Evolutionary conservation across 2,888 invertebrate species (phyloP).

Genomic region (Acheta domesticus): DNA sequence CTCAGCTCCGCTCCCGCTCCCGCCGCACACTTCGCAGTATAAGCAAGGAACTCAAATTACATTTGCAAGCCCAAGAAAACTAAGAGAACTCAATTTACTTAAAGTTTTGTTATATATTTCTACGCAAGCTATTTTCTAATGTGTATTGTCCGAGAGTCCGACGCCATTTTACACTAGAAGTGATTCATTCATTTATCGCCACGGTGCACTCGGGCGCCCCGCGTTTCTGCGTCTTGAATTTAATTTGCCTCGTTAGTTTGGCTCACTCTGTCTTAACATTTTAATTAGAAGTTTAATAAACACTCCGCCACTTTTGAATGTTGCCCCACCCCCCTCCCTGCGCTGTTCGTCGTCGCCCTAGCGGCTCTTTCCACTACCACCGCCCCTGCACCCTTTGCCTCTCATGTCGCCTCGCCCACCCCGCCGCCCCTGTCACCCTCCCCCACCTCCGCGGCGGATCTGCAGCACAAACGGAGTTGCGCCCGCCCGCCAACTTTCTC

Average conservation of each 20-base stretch:
- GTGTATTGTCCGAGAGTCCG: conserved; percentile 11
- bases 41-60: conserved; percentile 30
- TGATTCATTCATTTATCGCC: conserved; percentile 8
- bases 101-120: conserved; percentile 26
- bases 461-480: too few relatives aligned
- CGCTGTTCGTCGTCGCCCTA: background rate
- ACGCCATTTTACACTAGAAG: conserved; percentile 10
- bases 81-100: conserved; percentile 30
- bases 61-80: conserved; percentile 29
- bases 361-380: too few relatives aligned
- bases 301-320: background rate
- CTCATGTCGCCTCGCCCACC: too few relatives aligned
- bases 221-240: conserved; percentile 9
- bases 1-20: too few relatives aligned
- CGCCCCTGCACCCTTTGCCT: too few relatives aligned
- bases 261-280: conserved; percentile 7
- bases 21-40: conserved; percentile 18
- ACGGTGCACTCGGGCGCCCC: background rate
- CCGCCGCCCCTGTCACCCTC: too few relatives aligned
- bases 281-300: conserved; percentile 9
- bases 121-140: conserved; percentile 19
- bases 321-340: background rate
- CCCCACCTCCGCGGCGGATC: too few relatives aligned
- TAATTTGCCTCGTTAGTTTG: conserved; percentile 18
- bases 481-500: too few relatives aligned